Evolutionary conservation across 2,797 vertebrate genomes (phyloP).

Genomic region (Ceyx erithaca): DNA sequence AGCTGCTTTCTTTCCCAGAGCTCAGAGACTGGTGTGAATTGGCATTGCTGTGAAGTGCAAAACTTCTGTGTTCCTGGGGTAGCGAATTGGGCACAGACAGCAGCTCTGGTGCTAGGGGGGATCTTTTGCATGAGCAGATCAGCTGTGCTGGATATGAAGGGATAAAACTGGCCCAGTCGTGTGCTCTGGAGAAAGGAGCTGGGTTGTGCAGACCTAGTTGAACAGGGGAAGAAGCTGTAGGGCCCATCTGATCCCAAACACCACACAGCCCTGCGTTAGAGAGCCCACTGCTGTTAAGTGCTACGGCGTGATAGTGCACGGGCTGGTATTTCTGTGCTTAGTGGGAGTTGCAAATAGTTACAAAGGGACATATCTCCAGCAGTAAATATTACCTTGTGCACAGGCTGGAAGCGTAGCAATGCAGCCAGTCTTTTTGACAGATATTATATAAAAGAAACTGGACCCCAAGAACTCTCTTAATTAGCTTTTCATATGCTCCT

Average conservation of each 20-base stretch:
- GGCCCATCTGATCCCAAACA: neutral
- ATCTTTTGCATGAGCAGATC: neutral
- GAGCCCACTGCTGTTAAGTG: constrained; percentile 30
- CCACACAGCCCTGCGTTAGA: neutral
- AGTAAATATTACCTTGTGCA: neutral
- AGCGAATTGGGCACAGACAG: neutral
- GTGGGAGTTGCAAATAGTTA: constrained; percentile 56
- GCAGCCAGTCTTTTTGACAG: neutral
- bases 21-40: neutral
- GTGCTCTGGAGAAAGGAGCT: neutral
- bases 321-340: constrained; percentile 5
- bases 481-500: constrained; percentile 28
- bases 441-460: neutral
- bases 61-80: neutral
- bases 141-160: neutral
- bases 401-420: neutral
- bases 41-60: neutral
- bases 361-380: constrained; percentile 1
- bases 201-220: neutral
- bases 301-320: neutral
- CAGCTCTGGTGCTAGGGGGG: neutral
- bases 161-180: neutral
- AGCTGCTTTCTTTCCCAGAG: neutral
- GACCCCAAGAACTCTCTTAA: neutral
- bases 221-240: neutral